Percentiles rank a stretch among this genome's conserved stretches.
phyloP scores from a whole-genome alignment of 2,113 vertebrate genomes.

The Caloenas nicobarica region DNA sequence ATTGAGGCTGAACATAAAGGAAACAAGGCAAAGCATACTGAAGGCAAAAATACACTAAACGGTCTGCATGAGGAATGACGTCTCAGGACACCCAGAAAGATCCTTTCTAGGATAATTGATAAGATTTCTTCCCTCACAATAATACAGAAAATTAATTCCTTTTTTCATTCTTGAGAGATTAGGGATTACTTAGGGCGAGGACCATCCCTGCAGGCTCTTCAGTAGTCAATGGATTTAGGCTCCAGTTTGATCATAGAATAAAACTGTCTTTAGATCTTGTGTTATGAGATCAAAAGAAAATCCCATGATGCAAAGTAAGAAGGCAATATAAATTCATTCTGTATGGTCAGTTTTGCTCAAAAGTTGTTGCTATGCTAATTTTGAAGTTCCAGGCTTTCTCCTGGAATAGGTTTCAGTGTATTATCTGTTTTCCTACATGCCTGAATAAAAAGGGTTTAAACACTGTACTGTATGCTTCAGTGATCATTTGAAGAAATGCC shows the following conservation, averaged over 20 bases:
- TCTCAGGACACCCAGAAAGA: background rate
- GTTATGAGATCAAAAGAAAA: constrained; percentile 36
- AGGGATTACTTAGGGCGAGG: background rate
- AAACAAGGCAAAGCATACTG: background rate
- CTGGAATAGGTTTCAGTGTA: background rate
- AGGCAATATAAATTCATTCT: constrained; percentile 17
- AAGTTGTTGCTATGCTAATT: background rate
- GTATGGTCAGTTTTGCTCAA: background rate
- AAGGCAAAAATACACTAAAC: background rate
- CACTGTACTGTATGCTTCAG: background rate
- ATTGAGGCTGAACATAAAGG: background rate
- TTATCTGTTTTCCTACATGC: constrained; percentile 12
- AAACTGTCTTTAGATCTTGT: background rate
- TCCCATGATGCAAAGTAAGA: background rate
- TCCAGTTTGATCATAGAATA: background rate
- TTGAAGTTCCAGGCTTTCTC: constrained; percentile 16
- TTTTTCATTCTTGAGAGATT: background rate
- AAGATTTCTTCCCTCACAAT: background rate
- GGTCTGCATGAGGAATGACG: background rate
- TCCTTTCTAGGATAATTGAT: background rate
- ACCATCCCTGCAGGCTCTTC: background rate
- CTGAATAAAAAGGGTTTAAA: constrained; percentile 13
- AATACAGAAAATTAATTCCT: background rate
- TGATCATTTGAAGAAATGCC: background rate
- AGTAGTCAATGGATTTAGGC: background rate